These are phyloP conservation scores for Agrilus planipennis DNA, from an alignment of 1,140 invertebrate genomes.

Conservation along the genomic window DNA sequence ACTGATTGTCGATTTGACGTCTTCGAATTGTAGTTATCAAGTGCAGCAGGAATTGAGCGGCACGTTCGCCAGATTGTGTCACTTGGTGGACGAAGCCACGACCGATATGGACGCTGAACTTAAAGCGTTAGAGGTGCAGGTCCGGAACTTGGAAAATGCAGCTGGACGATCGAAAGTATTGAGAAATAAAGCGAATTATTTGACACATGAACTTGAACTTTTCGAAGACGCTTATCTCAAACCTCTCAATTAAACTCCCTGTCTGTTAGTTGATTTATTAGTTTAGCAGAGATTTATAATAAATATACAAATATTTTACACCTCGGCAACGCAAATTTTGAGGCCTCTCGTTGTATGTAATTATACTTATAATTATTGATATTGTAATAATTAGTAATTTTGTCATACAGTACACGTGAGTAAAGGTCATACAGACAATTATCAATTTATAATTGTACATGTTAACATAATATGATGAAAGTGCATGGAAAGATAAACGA, in stretches of 20 bases:
- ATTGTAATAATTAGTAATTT: too few species aligned
- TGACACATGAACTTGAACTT: constrained; percentile 78
- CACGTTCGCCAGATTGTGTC: constrained; percentile 85
- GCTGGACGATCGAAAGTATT: constrained; percentile 59
- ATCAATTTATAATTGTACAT: too few species aligned
- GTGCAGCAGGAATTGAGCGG: constrained; percentile 59
- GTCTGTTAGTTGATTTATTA: too few species aligned
- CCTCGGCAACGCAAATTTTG: too few species aligned
- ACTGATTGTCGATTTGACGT: constrained; percentile 94
- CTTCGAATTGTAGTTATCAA: constrained; percentile 97
- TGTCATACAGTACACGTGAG: too few species aligned
- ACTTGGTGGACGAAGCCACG: constrained; percentile 86
- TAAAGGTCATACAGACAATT: too few species aligned
- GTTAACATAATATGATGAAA: too few species aligned
- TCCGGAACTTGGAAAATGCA: constrained; percentile 61
- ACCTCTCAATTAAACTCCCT: constrained; percentile 33
- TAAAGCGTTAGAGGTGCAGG: constrained; percentile 58
- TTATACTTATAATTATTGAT: too few species aligned
- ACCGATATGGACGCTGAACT: constrained; percentile 77
- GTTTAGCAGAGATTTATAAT: too few species aligned
- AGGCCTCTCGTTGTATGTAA: too few species aligned
- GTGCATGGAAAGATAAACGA: too few species aligned
- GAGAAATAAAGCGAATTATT: constrained; percentile 87
- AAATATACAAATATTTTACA: too few species aligned
- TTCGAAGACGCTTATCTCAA: constrained; percentile 77